Evolutionary conservation across 2,888 invertebrate species (phyloP), one percentile per base, ranked within the genome.

Genomic region (Torymus auratus): DNA sequence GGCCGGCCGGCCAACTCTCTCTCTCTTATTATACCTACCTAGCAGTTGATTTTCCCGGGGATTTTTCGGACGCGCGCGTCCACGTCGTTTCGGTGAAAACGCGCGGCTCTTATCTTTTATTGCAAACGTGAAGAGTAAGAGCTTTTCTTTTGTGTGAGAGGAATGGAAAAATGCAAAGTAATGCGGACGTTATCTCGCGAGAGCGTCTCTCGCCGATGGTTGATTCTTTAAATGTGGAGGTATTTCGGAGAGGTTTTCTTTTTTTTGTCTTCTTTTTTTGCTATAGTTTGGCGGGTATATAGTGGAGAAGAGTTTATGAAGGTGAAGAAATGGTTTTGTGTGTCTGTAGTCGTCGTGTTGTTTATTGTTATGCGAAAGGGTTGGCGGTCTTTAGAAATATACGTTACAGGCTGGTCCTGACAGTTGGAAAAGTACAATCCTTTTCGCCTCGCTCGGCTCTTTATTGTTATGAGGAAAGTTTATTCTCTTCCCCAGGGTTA

Each of bases 21-120:
- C 50, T 15, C 13, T 14, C 69, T 55, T 17, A 41, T 15, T 13
- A 50, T 41, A 58, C 28, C 50, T 41, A 58, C 28, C 50, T 2
- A 11, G 23, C n/a, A 62, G 41, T 60, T 60, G 70, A 70, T 62
- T 72, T 61, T 72, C 60, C 12, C 20, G 13, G 20, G 61, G 14
- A 41, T 61, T 71, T 71, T 17, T 5, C 28, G 28, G 28, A 50
- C 17, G 12, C 15, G 20, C 14, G 17, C 41, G 50, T 53, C 55
- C 53, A 50, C n/a, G 23, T 52, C 50, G 52, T 61, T 50, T 50
- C 28, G 50, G 13, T n/a, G 69, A 70, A 11, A 58, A n/a, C n/a
- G 56, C 15, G 70, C 13, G 17, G 7, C 41, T 70, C 50, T 71
- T 71, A 70, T 70, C 70, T 70, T 60, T 52, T 20, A 60, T 60